A percentile compares a stretch with the other conserved stretches of the same genome.
Evolutionary conservation across 1,140 invertebrate species (phyloP).

Genomic region (Achatina immaculata): DNA sequence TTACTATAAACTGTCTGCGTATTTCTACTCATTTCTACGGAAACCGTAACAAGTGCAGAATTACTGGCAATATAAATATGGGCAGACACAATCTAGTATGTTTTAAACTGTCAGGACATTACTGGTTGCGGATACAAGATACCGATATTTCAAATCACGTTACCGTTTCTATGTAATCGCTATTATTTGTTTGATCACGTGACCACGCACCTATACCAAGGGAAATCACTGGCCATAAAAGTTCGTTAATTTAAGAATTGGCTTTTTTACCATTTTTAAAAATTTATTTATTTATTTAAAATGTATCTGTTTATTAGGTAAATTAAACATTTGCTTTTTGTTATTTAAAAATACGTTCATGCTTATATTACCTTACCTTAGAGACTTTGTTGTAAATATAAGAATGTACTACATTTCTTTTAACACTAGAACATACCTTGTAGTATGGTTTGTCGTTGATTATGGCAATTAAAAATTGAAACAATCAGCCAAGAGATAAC

Average conservation of each 20-base stretch:
- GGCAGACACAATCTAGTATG: not conserved
- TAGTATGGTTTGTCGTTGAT: too few species aligned
- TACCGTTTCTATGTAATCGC: conserved; percentile 6
- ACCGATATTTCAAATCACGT: not conserved
- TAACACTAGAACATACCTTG: too few species aligned
- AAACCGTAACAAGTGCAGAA: not conserved
- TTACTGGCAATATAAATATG: not conserved
- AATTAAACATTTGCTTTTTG: not conserved
- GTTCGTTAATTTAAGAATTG: not conserved
- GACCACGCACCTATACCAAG: conserved; percentile 9
- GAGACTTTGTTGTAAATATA: not conserved
- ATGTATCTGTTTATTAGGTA: not conserved
- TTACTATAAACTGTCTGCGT: not conserved
- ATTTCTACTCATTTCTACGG: conserved; percentile 6
- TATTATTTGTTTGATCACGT: not conserved
- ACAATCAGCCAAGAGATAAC: too few species aligned
- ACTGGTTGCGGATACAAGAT: not conserved
- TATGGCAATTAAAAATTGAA: too few species aligned
- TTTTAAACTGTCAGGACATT: not conserved
- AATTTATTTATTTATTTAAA: not conserved
- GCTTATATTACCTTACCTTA: not conserved
- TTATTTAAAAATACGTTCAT: not conserved
- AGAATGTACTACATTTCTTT: not conserved
- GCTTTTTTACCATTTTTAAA: too few species aligned
- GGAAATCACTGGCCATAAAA: not conserved